phyloP scores from a whole-genome alignment of 2,113 vertebrate species.

The Cynoglossus semilaevis region DNA sequence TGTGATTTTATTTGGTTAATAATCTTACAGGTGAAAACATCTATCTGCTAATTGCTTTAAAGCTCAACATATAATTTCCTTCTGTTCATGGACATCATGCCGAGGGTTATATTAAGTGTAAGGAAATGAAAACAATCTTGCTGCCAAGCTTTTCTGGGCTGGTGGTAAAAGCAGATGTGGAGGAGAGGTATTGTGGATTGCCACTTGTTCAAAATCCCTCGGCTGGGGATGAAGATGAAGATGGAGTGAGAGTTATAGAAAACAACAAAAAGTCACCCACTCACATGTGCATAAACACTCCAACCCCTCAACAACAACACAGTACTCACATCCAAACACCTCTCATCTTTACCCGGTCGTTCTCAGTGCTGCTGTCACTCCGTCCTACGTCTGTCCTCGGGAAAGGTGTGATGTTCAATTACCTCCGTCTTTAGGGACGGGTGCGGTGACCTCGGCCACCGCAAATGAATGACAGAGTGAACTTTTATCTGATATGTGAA shows the following conservation, averaged over 20 bases:
- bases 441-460: constrained; percentile 53
- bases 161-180: no score
- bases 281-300: constrained; percentile 22
- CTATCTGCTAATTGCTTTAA: no score
- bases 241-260: constrained; percentile 1
- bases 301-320: constrained; percentile 5
- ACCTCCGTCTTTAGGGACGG: constrained; percentile 52
- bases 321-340: constrained; percentile 38
- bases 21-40: no score
- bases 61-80: no score
- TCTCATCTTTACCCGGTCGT: constrained; percentile 38
- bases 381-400: constrained; percentile 19
- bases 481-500: constrained; percentile 65
- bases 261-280: constrained; percentile 29
- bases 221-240: no score
- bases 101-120: no score
- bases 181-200: no score
- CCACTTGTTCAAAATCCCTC: no score
- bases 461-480: constrained; percentile 50
- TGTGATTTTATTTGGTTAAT: no score
- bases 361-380: constrained; percentile 35
- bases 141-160: no score
- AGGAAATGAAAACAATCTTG: no score
- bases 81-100: no score
- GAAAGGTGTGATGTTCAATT: constrained; percentile 59